Percentiles rank a stretch among this genome's conserved stretches.
Conservation (phyloP, 2,797 vertebrate species). For the Chrosomus eos region DNA sequence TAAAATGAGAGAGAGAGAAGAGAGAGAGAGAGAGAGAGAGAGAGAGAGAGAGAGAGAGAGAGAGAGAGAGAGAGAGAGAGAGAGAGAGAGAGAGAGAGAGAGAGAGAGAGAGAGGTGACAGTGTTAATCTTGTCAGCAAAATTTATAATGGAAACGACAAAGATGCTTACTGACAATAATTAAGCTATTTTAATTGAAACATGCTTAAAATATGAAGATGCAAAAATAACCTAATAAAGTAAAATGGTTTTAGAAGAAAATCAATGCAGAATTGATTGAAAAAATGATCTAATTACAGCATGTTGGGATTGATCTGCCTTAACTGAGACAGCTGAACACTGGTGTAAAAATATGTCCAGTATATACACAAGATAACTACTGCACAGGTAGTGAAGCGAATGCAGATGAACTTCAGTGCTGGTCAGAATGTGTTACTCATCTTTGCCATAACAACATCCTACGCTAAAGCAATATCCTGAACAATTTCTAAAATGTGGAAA, state of each 20-base stretch:
- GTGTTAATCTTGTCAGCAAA: constrained; percentile 1
- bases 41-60: not conserved
- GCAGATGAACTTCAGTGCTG: not conserved
- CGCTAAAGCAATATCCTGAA: not conserved
- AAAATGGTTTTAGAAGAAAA: not conserved
- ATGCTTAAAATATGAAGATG: constrained; percentile 2
- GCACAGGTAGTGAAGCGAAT: not conserved
- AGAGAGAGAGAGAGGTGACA: not conserved
- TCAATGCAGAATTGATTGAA: not conserved
- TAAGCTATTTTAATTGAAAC: constrained; percentile 14
- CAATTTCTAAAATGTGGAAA: not conserved
- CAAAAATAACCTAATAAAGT: not conserved
- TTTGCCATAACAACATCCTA: not conserved
- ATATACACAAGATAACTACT: not conserved
- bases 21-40: not conserved
- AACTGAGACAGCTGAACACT: not conserved
- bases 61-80: not conserved
- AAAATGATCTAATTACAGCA: not conserved
- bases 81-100: not conserved
- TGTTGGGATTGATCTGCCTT: not conserved
- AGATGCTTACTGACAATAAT: constrained; percentile 16
- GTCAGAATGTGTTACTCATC: not conserved
- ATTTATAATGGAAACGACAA: not conserved
- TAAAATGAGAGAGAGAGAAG: constrained; percentile 7
- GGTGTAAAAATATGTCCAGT: not conserved